phyloP scores from a whole-genome alignment of 92 coral and sea anemone genomes.

The Virgularia gustaviana region DNA sequence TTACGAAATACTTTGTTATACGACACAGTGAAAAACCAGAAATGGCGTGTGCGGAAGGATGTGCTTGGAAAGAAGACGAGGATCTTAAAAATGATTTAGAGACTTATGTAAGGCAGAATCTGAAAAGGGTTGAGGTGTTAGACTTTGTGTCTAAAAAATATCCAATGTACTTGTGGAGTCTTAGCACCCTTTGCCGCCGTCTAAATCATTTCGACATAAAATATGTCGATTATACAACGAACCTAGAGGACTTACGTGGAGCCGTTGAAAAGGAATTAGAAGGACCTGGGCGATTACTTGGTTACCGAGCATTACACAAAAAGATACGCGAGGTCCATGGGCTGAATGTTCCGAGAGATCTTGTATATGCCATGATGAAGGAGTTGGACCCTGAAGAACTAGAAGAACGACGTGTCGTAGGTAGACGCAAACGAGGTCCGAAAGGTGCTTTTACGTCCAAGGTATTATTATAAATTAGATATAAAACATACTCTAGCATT shows the following conservation, averaged over 20 bases:
- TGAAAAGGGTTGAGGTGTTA: slow-evolving; percentile 12
- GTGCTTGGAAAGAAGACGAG: slow-evolving; percentile 15
- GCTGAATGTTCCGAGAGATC: slow-evolving; percentile 45
- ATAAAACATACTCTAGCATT: no score
- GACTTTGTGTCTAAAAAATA: slow-evolving; percentile 10
- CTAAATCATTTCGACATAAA: slow-evolving; percentile 27
- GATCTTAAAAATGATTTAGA: slow-evolving; percentile 16
- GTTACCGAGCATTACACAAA: slow-evolving; percentile 24
- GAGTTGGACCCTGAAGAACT: slow-evolving; percentile 44
- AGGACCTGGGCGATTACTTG: slow-evolving; percentile 43
- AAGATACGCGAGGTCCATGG: slow-evolving; percentile 41
- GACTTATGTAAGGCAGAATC: slow-evolving; percentile 21
- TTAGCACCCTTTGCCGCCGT: slow-evolving; percentile 31
- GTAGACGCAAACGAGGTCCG: slow-evolving; percentile 35
- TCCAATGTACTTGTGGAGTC: slow-evolving; percentile 17
- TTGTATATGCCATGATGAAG: slow-evolving; percentile 40
- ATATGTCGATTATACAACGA: slow-evolving; percentile 38
- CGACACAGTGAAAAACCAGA: no score
- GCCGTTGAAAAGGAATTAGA: slow-evolving; percentile 34
- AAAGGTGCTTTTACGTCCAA: no score
- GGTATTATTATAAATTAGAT: no score
- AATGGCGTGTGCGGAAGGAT: slow-evolving; percentile 5
- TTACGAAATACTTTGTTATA: no score
- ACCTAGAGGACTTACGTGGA: slow-evolving; percentile 30
- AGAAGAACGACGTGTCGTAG: slow-evolving; percentile 30